Evolutionary conservation across 2,888 invertebrate genomes (phyloP).

Genomic region (Hirudinaria manillensis): DNA sequence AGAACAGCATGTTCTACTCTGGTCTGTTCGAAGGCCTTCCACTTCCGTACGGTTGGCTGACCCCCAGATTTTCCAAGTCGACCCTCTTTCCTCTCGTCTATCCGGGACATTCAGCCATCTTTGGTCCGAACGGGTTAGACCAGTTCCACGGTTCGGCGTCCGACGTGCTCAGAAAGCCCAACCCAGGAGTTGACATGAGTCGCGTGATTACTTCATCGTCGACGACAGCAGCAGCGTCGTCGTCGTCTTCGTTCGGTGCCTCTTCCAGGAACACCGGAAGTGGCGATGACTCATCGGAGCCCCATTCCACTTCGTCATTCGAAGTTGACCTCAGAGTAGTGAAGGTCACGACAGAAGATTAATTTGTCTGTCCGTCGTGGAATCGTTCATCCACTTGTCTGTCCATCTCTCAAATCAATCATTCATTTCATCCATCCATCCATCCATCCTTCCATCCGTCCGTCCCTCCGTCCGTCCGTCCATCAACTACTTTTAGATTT

Average conservation of each 20-base stretch:
- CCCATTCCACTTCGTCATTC: neutral
- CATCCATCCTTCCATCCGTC: too few relatives aligned
- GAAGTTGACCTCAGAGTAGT: neutral
- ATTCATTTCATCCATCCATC: too few relatives aligned
- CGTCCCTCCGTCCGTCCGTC: too few relatives aligned
- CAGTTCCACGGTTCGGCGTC: neutral
- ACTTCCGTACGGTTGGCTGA: neutral
- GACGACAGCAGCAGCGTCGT: too few relatives aligned
- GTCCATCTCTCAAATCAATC: too few relatives aligned
- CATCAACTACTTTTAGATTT: too few relatives aligned
- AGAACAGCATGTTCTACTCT: neutral
- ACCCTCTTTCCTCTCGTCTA: neutral
- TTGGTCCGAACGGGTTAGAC: neutral
- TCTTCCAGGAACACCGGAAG: neutral
- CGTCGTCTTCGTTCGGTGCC: too few relatives aligned
- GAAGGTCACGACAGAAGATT: neutral
- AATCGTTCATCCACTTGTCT: too few relatives aligned
- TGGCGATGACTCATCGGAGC: neutral
- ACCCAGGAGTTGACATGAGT: too few relatives aligned
- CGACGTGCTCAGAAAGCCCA: neutral
- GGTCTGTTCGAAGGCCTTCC: neutral
- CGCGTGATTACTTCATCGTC: neutral
- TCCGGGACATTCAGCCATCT: neutral
- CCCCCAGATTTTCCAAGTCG: conserved; percentile 3
- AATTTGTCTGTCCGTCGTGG: too few relatives aligned